Evolutionary conservation across 1,140 invertebrate species (phyloP), one percentile per base, ranked within the genome.

Genomic region (Saxidomus purpurata): DNA sequence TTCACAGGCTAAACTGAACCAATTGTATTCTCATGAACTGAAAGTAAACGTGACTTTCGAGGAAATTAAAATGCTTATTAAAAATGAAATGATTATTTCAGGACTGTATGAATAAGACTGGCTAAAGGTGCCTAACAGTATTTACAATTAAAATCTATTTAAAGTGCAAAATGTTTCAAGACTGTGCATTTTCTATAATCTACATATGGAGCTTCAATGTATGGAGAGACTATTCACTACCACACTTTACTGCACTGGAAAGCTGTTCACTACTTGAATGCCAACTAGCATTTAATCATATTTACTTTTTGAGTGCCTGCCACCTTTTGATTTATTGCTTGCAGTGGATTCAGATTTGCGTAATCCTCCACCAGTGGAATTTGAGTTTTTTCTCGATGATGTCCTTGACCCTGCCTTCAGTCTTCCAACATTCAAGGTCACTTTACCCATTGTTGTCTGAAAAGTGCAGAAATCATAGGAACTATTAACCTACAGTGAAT

Each of bases 391-490:
- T 22, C 94, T 81, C 38, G 95, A 96, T 8, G 95, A 95, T n/a
- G 94, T 89, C 17, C 94, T 90, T 59, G 95, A 95, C 4, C 95
- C 94, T 36, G 94, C 93, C 96, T 98, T 98, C 92, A 98, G 97
- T 93, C 98, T 96, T 40, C 98, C 97, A 74, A 99, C 97, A 95
- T 98, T 98, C 93, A 99, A 96, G 28, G 96, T 96, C 63, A 98
- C 97, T 95, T 97, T 97, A 63, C 98, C 98, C 93, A 97, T 97
- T 55, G 97, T 97, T 88, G 97, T 97, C 96, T 95, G 91, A 63
- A 88, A 90, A 85, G 19, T 13, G 8, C 13, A 55, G 52, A n/a
- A 55, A 8, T 55, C 43, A 47, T 47, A n/a, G n/a, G n/a, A n/a
- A n/a, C n/a, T n/a, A n/a, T n/a, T n/a, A n/a, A n/a, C n/a, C n/a